Conservation (phyloP, 2,888 invertebrate genomes). For the Aphodius sticticus region DNA sequence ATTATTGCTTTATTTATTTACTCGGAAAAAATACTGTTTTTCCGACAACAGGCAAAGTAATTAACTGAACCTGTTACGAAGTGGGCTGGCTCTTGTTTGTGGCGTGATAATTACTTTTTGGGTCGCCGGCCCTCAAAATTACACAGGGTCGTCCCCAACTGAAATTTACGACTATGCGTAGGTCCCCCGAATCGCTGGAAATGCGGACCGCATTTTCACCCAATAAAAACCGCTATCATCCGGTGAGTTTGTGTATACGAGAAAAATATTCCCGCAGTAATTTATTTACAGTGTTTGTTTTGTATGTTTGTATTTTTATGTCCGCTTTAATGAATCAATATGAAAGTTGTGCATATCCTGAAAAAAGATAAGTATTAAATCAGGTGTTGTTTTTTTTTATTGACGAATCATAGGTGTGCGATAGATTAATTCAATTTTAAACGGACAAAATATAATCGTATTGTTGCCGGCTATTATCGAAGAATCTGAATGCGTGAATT, state of each 20-base stretch:
- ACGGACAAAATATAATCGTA: no score
- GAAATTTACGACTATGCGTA: not conserved
- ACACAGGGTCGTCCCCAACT: not conserved
- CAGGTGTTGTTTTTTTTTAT: no score
- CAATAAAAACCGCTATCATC: not conserved
- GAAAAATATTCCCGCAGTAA: not conserved
- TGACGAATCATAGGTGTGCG: no score
- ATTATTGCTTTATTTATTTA: constrained; percentile 4
- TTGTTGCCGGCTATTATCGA: no score
- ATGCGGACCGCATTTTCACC: not conserved
- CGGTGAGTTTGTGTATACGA: not conserved
- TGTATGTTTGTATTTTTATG: not conserved
- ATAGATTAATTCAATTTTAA: no score
- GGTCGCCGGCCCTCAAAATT: constrained; percentile 4
- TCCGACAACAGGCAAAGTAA: not conserved
- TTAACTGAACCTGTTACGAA: constrained; percentile 4
- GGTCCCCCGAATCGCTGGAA: not conserved
- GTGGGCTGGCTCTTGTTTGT: not conserved
- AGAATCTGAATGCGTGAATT: no score
- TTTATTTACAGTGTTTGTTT: not conserved
- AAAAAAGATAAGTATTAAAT: no score
- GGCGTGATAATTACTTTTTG: constrained; percentile 4
- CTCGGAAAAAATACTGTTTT: not conserved
- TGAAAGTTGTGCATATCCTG: no score
- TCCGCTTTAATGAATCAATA: not conserved